Conservation (phyloP, 2,113 vertebrate species). For the Campylomormyrus tamandua region DNA sequence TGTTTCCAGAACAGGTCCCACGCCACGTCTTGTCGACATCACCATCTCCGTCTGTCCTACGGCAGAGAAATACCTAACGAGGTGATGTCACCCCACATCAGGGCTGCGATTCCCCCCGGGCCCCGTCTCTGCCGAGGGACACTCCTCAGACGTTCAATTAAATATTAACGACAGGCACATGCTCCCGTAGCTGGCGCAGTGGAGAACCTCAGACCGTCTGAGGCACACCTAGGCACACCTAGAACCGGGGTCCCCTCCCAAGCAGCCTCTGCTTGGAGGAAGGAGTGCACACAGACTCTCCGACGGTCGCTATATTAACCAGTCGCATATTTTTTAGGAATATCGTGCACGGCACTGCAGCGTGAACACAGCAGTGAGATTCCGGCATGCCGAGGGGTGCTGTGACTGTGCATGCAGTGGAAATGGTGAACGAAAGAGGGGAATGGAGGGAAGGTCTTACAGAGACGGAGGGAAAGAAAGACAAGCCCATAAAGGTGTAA, state of each 20-base stretch:
- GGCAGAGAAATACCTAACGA: neutral
- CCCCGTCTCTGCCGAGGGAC: neutral
- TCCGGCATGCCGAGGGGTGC: neutral
- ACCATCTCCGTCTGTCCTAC: neutral
- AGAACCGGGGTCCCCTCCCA: neutral
- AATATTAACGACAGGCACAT: neutral
- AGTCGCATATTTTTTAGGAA: neutral
- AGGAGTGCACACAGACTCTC: neutral
- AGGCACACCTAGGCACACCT: neutral
- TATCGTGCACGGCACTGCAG: neutral
- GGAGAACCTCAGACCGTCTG: neutral
- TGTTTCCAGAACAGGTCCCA: neutral
- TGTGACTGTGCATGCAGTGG: neutral
- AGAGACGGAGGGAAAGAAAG: constrained; percentile 10
- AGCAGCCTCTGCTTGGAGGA: neutral
- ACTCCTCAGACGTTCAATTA: neutral
- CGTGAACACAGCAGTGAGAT: neutral
- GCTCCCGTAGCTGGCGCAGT: neutral
- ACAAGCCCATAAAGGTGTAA: neutral
- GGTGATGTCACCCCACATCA: neutral
- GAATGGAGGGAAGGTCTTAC: neutral
- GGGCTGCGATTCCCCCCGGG: neutral
- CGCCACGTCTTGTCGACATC: neutral
- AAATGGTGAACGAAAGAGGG: neutral
- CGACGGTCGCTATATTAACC: neutral